Base-by-base conservation (phyloP, 2,888 invertebrate genomes). In the Agonopterix arenella region DNA sequence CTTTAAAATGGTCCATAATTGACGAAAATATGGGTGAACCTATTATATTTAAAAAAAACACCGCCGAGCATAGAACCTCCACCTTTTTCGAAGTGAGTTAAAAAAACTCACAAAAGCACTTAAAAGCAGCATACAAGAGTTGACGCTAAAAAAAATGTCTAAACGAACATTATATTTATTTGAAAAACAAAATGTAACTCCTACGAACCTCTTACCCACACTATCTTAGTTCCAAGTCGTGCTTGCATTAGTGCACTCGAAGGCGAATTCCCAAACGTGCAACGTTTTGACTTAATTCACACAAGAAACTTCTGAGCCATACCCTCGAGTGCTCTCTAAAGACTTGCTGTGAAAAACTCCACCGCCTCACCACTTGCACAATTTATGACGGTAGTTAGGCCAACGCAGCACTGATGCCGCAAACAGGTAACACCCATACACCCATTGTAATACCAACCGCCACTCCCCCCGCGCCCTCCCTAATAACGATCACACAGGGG, bases 361-460 rank as follows among this genome's bases (percentile, higher is more conserved):
- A 66, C 65, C 66, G 67, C 64, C 73, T 73, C 72, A 67, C 76
- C 73, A 74, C 71, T 73, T 70, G 69, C 67, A 71, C 68, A 75
- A 79, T 81, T 81, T 80, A 83, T 79, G 70, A 68, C 62, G 68
- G 74, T 73, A 79, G 76, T 80, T 80, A 77, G 70, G 70, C 73
- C 64, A 76, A 68, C 69, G 69, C 66, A 72, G 71, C 70, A 64
- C 57, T 59, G 60, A 54, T 62, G 62, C 67, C 64, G 64, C 68
- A 67, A 70, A 66, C 74, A 73, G 75, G 74, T 77, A 70, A 55
- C 55, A 54, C 52, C 62, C 61, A 62, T 55, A 55, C 55, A 54
- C 52, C 62, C 61, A 62, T 55, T 62, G 55, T 64, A 65, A 50
- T 45, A 36, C 45, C 50, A 56, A 52, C 56, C 58, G 47, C 59